Conservation (phyloP, 2,113 vertebrate genomes). For the Ceyx cyanopectus region DNA sequence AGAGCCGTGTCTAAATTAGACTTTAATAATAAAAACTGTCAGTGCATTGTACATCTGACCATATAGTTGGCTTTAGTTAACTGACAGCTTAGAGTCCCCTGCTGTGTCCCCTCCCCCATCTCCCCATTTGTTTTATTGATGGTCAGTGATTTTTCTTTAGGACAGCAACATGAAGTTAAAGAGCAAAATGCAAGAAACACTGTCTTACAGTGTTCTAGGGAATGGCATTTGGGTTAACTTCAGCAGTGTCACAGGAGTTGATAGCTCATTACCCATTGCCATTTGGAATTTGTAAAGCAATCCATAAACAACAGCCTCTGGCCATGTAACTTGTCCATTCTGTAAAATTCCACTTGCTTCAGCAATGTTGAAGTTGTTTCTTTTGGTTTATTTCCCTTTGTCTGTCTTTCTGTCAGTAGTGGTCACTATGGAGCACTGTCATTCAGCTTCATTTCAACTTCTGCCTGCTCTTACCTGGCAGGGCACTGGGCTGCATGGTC, state of each 20-base stretch:
- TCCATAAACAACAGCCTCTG: conserved; percentile 60
- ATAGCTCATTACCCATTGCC: conserved; percentile 63
- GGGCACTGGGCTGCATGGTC: neutral
- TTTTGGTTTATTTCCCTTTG: neutral
- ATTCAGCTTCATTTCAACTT: neutral
- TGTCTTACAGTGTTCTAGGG: neutral
- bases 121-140: neutral
- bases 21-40: neutral
- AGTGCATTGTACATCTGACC: neutral
- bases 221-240: conserved; percentile 38
- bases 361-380: neutral
- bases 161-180: conserved; percentile 5
- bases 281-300: conserved; percentile 70
- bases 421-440: neutral
- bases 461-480: neutral
- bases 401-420: neutral
- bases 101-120: too few species aligned
- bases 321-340: neutral
- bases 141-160: neutral
- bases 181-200: neutral
- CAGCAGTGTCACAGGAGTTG: conserved; percentile 44
- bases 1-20: neutral
- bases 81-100: neutral
- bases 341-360: conserved; percentile 9
- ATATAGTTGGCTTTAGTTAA: neutral